Evolutionary conservation across 2,113 vertebrate species (phyloP), one percentile per base, ranked within the genome.

Genomic region (Pipa parva): DNA sequence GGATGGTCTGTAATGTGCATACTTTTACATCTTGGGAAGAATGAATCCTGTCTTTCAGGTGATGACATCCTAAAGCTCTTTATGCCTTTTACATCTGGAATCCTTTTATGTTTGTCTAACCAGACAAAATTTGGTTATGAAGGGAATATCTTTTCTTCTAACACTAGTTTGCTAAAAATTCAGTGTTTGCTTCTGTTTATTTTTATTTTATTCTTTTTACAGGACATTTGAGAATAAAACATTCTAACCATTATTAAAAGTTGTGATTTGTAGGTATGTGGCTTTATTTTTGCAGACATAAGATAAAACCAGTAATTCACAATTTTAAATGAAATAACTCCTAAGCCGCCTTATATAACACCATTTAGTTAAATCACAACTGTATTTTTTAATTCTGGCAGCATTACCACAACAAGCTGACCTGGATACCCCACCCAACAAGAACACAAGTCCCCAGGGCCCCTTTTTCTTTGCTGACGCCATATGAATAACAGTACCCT

Each of bases 401-500:
- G 37, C 2, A 29, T 9, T 48, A 48, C 39, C 39, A 42, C 31
- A 25, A n/a, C 45, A 37, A 49, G n/a, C 25, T 9, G 29, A 39
- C 20, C 46, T 51, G 42, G 26, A 20, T 54, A 25, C 64, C 45
- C 27, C 54, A 17, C 55, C 54, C 39, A 20, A 22, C 55, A 50
- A 28, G 29, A 67, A 49, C 27, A 33, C 28, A 4, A 48, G 45
- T 59, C 65, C 56, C 65, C 46, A 9, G 57, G 20, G 46, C n/a
- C 51, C 29, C 37, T 36, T 36, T 45, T 13, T 51, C 15, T 27
- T 28, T 58, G 18, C 20, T 25, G 60, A 49, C 26, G 18, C 54
- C 54, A 55, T 11, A 36, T 49, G 54, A 59, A 50, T 37, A 67
- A 59, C 64, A 59, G 55, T 67, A 54, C 39, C 65, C 65, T 60